Conservation (phyloP, 2,113 vertebrate genomes). For the Pedionomus torquatus region DNA sequence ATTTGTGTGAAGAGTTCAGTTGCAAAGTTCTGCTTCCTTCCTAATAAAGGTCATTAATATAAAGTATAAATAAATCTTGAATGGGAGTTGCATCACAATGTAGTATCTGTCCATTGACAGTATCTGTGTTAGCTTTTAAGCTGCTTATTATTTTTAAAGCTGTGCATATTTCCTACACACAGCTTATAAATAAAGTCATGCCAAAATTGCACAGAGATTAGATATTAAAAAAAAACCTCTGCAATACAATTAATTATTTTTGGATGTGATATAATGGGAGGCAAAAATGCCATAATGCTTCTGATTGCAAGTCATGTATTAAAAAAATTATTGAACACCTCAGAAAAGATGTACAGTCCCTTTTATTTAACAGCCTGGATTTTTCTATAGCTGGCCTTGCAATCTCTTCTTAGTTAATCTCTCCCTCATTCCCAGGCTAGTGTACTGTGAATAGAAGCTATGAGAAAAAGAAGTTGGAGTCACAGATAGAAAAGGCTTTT, state of each 20-base stretch:
- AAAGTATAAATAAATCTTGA: neutral
- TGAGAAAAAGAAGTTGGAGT: neutral
- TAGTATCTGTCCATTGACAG: neutral
- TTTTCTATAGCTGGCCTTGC: neutral
- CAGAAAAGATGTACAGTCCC: neutral
- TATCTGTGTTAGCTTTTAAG: neutral
- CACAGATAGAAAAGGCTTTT: neutral
- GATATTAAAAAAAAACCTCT: neutral
- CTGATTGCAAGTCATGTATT: neutral
- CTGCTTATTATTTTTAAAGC: neutral
- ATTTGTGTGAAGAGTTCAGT: neutral
- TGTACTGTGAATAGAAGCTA: neutral
- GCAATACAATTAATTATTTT: neutral
- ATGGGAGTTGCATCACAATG: neutral
- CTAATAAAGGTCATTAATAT: neutral
- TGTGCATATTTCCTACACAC: neutral
- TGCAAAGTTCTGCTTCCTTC: neutral
- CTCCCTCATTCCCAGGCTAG: neutral
- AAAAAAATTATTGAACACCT: neutral
- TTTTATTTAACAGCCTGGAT: neutral
- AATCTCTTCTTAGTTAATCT: neutral
- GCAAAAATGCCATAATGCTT: neutral
- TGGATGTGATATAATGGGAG: neutral
- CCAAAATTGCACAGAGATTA: neutral
- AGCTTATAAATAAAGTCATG: neutral